Conservation (phyloP, 2,888 invertebrate genomes). For the Aethes cnicana region DNA sequence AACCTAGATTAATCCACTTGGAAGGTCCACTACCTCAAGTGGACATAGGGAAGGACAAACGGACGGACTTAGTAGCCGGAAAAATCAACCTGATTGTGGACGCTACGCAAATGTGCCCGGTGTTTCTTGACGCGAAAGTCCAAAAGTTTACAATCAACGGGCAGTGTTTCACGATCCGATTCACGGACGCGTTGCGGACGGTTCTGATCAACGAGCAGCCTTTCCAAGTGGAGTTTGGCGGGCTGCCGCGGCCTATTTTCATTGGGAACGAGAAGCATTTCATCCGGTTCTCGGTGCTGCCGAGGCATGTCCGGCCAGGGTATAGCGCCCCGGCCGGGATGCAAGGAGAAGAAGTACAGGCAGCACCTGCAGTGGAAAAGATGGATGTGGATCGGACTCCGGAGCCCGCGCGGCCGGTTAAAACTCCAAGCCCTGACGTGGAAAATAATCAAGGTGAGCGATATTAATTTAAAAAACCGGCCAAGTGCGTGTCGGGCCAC, state of each 20-base stretch:
- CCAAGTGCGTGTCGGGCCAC: no score
- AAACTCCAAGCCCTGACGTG: constrained; percentile 66
- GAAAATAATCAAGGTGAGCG: constrained; percentile 60
- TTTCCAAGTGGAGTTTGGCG: constrained; percentile 91
- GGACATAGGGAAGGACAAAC: constrained; percentile 89
- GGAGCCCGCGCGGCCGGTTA: constrained; percentile 46
- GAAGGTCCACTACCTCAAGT: constrained; percentile 97
- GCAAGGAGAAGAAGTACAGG: constrained; percentile 49
- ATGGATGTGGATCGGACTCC: no score
- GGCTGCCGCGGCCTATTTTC: constrained; percentile 89
- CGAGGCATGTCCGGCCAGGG: constrained; percentile 88
- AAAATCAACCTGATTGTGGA: constrained; percentile 93
- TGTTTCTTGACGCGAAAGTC: constrained; percentile 91
- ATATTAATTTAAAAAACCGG: no score
- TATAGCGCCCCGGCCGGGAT: constrained; percentile 87
- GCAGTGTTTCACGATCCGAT: constrained; percentile 88
- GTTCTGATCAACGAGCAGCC: constrained; percentile 90
- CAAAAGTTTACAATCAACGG: constrained; percentile 90
- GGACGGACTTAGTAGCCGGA: constrained; percentile 91
- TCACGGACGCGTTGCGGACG: constrained; percentile 89
- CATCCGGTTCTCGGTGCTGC: constrained; percentile 90
- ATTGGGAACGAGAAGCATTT: constrained; percentile 90
- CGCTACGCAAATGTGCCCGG: constrained; percentile 89
- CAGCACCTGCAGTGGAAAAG: no score
- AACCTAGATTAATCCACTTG: constrained; percentile 89